Percentiles rank a stretch among this genome's conserved stretches.
Evolutionary conservation across 2,113 vertebrate species (phyloP).

Genomic region (Barbus barbus): DNA sequence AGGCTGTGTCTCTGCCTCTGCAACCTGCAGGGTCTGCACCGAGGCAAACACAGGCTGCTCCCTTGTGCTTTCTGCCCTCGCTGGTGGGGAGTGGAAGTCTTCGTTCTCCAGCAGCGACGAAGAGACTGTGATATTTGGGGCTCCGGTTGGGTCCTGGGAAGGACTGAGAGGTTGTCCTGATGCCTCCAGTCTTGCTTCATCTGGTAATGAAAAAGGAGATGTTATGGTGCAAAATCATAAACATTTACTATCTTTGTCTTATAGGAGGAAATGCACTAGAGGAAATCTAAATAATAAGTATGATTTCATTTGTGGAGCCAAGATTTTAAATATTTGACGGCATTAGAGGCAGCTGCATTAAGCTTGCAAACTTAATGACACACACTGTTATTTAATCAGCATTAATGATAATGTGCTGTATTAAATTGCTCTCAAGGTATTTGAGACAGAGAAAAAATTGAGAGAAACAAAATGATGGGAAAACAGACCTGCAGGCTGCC

Average conservation of each 20-base stretch:
- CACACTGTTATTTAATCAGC: neutral
- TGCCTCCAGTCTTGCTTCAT: constrained; percentile 54
- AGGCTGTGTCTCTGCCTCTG: constrained; percentile 57
- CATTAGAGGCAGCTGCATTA: neutral
- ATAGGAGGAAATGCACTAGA: neutral
- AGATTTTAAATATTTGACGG: neutral
- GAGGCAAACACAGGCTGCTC: constrained; percentile 67
- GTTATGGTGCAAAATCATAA: neutral
- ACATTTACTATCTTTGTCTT: neutral
- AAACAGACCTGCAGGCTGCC: neutral
- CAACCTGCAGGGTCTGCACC: constrained; percentile 66
- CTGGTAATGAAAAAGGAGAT: constrained; percentile 52
- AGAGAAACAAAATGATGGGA: neutral
- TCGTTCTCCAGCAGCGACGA: constrained; percentile 26
- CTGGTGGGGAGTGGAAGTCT: constrained; percentile 37
- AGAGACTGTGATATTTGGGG: constrained; percentile 54
- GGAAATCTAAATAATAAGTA: neutral
- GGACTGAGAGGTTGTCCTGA: constrained; percentile 31
- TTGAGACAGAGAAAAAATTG: constrained; percentile 25
- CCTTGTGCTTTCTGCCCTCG: constrained; percentile 55
- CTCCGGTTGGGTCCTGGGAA: constrained; percentile 42
- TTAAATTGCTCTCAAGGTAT: constrained; percentile 28
- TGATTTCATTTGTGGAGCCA: too few species aligned
- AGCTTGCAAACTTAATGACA: neutral
- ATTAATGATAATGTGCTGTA: constrained; percentile 7